A percentile compares a stretch with the other conserved stretches of the same genome.
phyloP scores from a whole-genome alignment of 2,888 invertebrate species.

The Octonoba sinensis region DNA sequence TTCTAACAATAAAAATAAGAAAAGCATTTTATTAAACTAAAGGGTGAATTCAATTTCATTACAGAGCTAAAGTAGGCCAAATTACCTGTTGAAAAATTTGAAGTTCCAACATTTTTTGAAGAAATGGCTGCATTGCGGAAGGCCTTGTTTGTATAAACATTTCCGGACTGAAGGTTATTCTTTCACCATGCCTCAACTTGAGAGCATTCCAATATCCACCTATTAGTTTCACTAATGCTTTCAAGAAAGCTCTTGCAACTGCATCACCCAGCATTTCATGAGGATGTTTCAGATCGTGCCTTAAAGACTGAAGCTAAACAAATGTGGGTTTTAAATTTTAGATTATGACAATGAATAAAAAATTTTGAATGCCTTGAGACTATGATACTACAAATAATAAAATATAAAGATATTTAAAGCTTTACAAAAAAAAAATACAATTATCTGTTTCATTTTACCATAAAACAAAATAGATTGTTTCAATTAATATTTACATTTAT shows the following conservation, averaged over 20 bases:
- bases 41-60: no score
- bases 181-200: conserved; percentile 71
- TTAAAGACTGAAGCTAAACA: conserved; percentile 79
- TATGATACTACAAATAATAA: no score
- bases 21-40: no score
- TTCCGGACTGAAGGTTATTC: conserved; percentile 86
- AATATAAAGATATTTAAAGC: neutral
- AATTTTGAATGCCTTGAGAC: neutral
- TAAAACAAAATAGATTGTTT: no score
- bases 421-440: neutral
- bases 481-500: no score
- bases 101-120: conserved; percentile 88
- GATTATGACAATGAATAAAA: neutral
- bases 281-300: conserved; percentile 82
- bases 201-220: conserved; percentile 95
- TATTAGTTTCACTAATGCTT: conserved; percentile 91
- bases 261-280: conserved; percentile 88
- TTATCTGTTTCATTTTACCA: no score
- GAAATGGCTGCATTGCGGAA: conserved; percentile 86
- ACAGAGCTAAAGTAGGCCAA: no score
- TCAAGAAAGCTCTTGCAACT: conserved; percentile 91
- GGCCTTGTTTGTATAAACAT: conserved; percentile 90
- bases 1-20: no score
- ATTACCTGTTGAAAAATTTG: conserved; percentile 93
- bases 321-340: neutral